Conservation (phyloP, 2,113 vertebrate species). For the Dunckerocampus dactyliophorus region DNA sequence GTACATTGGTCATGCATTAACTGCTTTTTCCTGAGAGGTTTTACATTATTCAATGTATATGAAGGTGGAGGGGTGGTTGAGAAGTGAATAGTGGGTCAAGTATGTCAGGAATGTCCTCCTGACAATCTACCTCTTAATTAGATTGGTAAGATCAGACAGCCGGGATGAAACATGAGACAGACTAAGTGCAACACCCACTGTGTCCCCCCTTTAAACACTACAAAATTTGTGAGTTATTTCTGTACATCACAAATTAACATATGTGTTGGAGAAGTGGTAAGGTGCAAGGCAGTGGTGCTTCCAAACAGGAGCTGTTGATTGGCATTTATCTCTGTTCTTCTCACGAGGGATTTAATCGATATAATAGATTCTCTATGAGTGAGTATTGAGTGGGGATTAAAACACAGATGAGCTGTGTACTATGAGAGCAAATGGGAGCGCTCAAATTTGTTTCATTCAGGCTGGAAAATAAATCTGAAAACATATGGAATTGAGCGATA, state of each 20-base stretch:
- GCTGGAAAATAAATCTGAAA: not conserved
- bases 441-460: not conserved
- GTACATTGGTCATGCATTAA: not conserved
- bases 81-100: slow-evolving; percentile 51
- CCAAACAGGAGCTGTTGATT: too few species aligned
- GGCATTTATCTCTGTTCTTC: too few species aligned
- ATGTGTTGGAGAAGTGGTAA: not conserved
- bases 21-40: not conserved
- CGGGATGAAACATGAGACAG: slow-evolving; percentile 56
- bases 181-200: slow-evolving; percentile 44
- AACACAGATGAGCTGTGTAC: not conserved
- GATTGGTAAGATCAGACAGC: slow-evolving; percentile 51
- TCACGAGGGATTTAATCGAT: too few species aligned
- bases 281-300: too few species aligned
- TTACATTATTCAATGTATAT: not conserved
- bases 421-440: too few species aligned
- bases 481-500: not conserved
- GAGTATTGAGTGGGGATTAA: not conserved
- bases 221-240: slow-evolving; percentile 13
- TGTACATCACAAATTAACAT: not conserved
- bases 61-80: slow-evolving; percentile 14
- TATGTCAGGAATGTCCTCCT: slow-evolving; percentile 64
- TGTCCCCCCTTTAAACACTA: slow-evolving; percentile 15
- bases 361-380: not conserved
- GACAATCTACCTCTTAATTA: slow-evolving; percentile 55